Evolutionary conservation across 1,140 invertebrate genomes (phyloP).

Genomic region (Lepidurus couesii): DNA sequence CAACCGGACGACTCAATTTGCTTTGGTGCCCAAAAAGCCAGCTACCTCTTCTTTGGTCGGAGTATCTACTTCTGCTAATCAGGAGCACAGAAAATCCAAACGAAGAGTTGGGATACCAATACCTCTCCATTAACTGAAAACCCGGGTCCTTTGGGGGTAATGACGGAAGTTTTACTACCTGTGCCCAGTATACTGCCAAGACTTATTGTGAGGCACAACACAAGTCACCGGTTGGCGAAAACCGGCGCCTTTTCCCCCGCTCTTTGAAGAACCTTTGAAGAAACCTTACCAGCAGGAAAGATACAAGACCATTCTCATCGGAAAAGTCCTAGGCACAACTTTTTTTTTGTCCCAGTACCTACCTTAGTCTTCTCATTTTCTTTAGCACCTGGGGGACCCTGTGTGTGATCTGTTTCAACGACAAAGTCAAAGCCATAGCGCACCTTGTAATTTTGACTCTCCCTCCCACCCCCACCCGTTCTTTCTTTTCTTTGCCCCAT

Average conservation of each 20-base stretch:
- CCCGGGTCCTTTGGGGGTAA: not conserved
- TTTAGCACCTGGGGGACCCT: slow-evolving; percentile 17
- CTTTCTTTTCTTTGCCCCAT: not conserved
- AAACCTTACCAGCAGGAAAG: not conserved
- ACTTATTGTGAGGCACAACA: not conserved
- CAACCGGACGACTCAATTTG: slow-evolving; percentile 11
- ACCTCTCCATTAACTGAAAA: not conserved
- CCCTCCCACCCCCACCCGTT: too few relatives aligned
- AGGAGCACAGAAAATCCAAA: slow-evolving; percentile 4
- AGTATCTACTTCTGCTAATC: not conserved
- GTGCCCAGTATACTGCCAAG: not conserved
- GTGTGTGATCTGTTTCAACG: slow-evolving; percentile 19
- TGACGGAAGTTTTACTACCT: not conserved
- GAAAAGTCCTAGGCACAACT: not conserved
- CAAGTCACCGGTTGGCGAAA: not conserved
- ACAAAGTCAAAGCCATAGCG: slow-evolving; percentile 18
- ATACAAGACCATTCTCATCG: not conserved
- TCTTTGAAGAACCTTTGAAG: not conserved
- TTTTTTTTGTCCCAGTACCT: not conserved
- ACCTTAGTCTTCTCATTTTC: not conserved
- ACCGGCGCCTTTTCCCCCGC: not conserved
- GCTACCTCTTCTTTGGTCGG: too few relatives aligned
- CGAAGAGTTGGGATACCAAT: not conserved
- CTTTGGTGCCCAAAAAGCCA: slow-evolving; percentile 1
- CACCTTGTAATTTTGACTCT: not conserved